These are phyloP conservation scores for Hartigia nigra DNA, from an alignment of 2,888 invertebrate genomes.

Conservation along the genomic window DNA sequence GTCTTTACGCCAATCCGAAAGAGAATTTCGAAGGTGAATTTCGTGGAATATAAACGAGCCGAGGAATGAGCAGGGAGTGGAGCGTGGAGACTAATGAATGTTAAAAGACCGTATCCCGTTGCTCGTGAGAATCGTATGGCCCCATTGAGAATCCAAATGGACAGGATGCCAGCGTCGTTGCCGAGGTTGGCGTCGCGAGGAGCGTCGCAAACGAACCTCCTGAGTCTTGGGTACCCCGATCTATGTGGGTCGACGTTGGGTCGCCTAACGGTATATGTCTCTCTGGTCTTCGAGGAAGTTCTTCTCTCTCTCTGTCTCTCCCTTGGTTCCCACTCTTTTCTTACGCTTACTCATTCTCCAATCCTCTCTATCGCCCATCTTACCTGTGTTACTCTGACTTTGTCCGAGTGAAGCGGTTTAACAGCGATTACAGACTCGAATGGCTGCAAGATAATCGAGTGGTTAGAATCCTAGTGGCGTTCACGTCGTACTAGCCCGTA, in stretches of 20 bases:
- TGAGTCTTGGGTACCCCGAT: not conserved
- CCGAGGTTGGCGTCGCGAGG: not conserved
- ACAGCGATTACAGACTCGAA: not conserved
- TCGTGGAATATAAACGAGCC: not conserved
- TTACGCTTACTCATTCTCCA: not conserved
- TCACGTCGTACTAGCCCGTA: not conserved
- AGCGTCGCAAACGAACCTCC: not conserved
- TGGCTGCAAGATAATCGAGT: not conserved
- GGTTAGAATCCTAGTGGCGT: not conserved
- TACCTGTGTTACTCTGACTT: not conserved
- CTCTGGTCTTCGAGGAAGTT: conserved; percentile 9
- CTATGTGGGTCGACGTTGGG: conserved; percentile 58
- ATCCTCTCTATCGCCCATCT: conserved; percentile 9
- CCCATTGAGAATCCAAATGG: not conserved
- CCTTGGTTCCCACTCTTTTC: conserved; percentile 3
- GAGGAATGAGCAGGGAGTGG: not conserved
- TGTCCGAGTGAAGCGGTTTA: not conserved
- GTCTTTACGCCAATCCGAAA: not conserved
- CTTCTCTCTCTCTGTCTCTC: conserved; percentile 15
- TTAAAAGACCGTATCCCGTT: not conserved
- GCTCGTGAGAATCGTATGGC: not conserved
- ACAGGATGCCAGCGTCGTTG: not conserved
- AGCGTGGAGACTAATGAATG: not conserved
- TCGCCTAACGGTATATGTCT: conserved; percentile 58
- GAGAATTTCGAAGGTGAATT: not conserved